phyloP scores from a whole-genome alignment of 2,113 vertebrate species.

The Tenrec ecaudatus region DNA sequence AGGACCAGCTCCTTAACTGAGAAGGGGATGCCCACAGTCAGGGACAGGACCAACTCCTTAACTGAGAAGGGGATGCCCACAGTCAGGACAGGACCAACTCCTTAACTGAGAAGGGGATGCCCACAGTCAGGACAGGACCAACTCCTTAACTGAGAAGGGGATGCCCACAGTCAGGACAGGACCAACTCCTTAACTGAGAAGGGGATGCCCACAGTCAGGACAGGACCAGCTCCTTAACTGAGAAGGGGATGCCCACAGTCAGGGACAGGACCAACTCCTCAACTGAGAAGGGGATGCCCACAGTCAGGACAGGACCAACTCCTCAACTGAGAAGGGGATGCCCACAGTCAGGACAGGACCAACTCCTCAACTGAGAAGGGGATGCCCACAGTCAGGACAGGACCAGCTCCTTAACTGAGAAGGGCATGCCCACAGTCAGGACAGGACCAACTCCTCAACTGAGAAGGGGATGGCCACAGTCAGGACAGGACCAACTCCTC shows the following conservation, averaged over 20 bases:
- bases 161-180: constrained; percentile 61
- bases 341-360: constrained; percentile 69
- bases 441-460: constrained; percentile 69
- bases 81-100: constrained; percentile 69
- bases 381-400: constrained; percentile 60
- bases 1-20: constrained; percentile 72
- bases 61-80: constrained; percentile 26
- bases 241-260: constrained; percentile 59
- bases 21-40: constrained; percentile 57
- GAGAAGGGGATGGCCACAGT: constrained; percentile 54
- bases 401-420: constrained; percentile 72
- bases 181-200: constrained; percentile 71
- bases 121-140: constrained; percentile 71
- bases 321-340: too few relatives aligned
- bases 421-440: constrained; percentile 59
- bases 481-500: constrained; percentile 69
- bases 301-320: constrained; percentile 68
- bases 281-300: too few relatives aligned
- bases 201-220: constrained; percentile 58
- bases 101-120: too few relatives aligned
- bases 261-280: constrained; percentile 68
- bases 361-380: too few relatives aligned
- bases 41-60: constrained; percentile 69
- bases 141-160: too few relatives aligned
- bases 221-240: constrained; percentile 70